These are phyloP conservation scores for Passer domesticus DNA, from an alignment of 2,113 vertebrate species.

Conservation along the genomic window DNA sequence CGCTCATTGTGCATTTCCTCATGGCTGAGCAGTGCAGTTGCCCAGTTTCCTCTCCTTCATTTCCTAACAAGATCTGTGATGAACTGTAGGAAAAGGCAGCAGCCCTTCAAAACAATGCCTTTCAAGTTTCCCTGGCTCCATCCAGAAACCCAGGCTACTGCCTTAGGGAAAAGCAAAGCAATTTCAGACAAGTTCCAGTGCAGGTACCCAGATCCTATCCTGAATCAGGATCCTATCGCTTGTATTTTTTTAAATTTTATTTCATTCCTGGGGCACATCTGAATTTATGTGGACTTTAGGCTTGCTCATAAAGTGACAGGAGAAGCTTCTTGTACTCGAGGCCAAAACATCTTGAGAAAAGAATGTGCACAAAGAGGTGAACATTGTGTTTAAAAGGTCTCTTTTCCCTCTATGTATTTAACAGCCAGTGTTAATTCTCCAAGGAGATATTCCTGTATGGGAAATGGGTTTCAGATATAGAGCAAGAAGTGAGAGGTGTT, in stretches of 20 bases:
- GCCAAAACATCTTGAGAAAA: background rate
- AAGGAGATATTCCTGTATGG: background rate
- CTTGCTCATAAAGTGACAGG: background rate
- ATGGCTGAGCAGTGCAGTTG: constrained; percentile 18
- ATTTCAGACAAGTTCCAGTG: background rate
- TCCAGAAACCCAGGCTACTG: background rate
- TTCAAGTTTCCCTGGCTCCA: background rate
- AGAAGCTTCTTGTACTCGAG: constrained; percentile 14
- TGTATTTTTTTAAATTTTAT: background rate
- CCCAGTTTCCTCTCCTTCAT: constrained; percentile 71
- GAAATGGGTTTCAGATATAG: background rate
- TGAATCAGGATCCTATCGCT: background rate
- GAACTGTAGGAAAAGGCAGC: constrained; percentile 60
- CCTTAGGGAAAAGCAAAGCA: background rate
- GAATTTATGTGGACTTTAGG: background rate
- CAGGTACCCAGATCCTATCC: background rate
- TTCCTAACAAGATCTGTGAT: constrained; percentile 52
- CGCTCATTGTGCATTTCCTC: constrained; percentile 61
- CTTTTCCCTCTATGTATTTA: background rate
- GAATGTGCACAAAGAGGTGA: background rate
- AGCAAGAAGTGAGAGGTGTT: background rate
- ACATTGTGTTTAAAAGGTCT: background rate
- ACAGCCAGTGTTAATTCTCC: background rate
- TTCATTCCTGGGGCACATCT: background rate
- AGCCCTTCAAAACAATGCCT: constrained; percentile 14